Evolutionary conservation across 2,888 invertebrate genomes (phyloP), one percentile per base, ranked within the genome.

Genomic region (Barypeithes pellucidus): DNA sequence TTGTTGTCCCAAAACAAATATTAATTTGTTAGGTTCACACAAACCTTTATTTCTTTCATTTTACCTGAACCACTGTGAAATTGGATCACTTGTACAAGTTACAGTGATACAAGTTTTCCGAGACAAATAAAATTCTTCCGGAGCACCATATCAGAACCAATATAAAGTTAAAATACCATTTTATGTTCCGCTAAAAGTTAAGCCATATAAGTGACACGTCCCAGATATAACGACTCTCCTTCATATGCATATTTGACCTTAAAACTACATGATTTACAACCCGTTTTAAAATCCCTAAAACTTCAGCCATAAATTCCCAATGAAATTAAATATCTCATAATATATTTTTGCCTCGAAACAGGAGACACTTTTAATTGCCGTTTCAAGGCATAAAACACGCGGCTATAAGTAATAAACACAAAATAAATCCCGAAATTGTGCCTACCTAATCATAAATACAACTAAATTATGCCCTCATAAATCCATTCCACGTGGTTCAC

Each of bases 391-490:
- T 45, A 71, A 45, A 75, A 75, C 65, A 59, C 59, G 29, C 33
- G 67, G 67, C 71, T 57, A 73, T 73, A 73, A 65, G 75, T 73
- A 73, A 75, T 75, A 74, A 78, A 76, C 78, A 77, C 71, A 47
- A 71, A 76, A 76, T 75, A 79, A 77, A 79, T 77, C 76, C 75
- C 75, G 67, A 73, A 73, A 75, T 74, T 78, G 76, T 77, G 78
- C 78, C 78, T 81, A 83, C 84, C 84, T 85, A 84, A 82, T 82
- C 84, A 82, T 84, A 84, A 85, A 84, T 83, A 80, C 80, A 81
- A 83, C 81, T 83, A 84, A 85, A 84, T 84, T 83, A 84, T 82
- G 79, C 82, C 76, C 70, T 75, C 81, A 84, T 84, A 84, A 85
- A 84, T 84, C 83, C 82, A 80, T 73, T 73, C 68, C 73, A 84